Percentiles rank a stretch among this genome's conserved stretches.
These are phyloP conservation scores for Helicolenus hilgendorfi DNA, from an alignment of 2,797 vertebrate species.

Conservation along the genomic window DNA sequence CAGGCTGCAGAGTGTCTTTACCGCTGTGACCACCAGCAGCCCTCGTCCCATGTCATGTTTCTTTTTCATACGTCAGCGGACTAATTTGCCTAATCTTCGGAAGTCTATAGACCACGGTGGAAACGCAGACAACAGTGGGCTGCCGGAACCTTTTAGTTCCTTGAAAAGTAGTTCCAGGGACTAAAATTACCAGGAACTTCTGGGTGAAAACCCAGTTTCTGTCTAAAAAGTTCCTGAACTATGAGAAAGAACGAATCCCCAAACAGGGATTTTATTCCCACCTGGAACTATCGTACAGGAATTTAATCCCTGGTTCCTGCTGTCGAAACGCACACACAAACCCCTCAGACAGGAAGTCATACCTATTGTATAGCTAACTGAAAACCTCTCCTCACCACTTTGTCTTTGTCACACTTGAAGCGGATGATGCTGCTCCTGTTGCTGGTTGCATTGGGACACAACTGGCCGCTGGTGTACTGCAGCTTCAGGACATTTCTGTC, in stretches of 20 bases:
- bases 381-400: conserved; percentile 88
- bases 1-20: no score
- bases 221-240: not conserved
- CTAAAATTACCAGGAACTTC: no score
- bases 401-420: conserved; percentile 92
- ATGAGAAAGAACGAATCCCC: not conserved
- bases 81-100: no score
- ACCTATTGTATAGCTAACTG: not conserved
- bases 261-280: not conserved
- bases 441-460: conserved; percentile 88
- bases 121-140: no score
- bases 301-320: not conserved
- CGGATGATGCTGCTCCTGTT: conserved; percentile 92
- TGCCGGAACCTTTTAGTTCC: no score
- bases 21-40: no score
- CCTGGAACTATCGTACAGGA: no score
- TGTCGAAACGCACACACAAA: not conserved
- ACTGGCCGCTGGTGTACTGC: conserved; percentile 91
- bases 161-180: no score
- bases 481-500: conserved; percentile 87
- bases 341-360: not conserved
- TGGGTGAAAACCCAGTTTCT: no score
- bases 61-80: no score
- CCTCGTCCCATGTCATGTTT: no score
- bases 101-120: accelerated